Conservation (phyloP, 2,888 invertebrate species). For the Phorcus lineatus region DNA sequence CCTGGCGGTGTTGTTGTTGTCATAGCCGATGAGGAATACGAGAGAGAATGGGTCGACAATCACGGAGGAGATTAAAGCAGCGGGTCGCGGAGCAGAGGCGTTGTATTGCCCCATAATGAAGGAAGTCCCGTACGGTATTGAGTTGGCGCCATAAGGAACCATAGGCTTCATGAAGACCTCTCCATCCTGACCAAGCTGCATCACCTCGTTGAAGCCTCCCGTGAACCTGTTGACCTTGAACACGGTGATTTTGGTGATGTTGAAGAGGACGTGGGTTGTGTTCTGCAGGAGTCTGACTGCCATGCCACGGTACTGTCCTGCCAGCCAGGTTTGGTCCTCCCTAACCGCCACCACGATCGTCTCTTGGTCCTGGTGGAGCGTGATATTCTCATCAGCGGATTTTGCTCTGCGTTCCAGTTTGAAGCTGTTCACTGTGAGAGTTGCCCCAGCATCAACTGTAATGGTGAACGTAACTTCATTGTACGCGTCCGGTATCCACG, state of each 20-base stretch:
- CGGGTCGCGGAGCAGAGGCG: conserved; percentile 34
- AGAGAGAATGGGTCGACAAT: conserved; percentile 39
- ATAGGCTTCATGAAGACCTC: conserved; percentile 43
- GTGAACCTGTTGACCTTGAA: conserved; percentile 48
- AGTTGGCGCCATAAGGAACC: conserved; percentile 49
- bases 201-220: conserved; percentile 47
- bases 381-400: background rate
- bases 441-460: background rate
- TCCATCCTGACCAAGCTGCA: conserved; percentile 54
- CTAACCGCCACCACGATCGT: conserved; percentile 35
- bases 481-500: background rate
- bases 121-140: conserved; percentile 54
- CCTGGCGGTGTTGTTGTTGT: conserved; percentile 38
- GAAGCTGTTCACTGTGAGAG: background rate
- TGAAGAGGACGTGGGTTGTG: conserved; percentile 35
- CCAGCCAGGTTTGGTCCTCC: conserved; percentile 44
- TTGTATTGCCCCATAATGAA: conserved; percentile 48
- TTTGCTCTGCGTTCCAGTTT: background rate
- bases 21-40: conserved; percentile 36
- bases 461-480: background rate
- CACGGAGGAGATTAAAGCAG: conserved; percentile 40
- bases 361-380: background rate
- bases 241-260: conserved; percentile 37
- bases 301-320: conserved; percentile 41
- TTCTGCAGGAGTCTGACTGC: conserved; percentile 32